Percentiles rank a stretch among this genome's conserved stretches.
phyloP scores from a whole-genome alignment of 1,140 invertebrate genomes.

The Trachymyrmex cornetzi region DNA sequence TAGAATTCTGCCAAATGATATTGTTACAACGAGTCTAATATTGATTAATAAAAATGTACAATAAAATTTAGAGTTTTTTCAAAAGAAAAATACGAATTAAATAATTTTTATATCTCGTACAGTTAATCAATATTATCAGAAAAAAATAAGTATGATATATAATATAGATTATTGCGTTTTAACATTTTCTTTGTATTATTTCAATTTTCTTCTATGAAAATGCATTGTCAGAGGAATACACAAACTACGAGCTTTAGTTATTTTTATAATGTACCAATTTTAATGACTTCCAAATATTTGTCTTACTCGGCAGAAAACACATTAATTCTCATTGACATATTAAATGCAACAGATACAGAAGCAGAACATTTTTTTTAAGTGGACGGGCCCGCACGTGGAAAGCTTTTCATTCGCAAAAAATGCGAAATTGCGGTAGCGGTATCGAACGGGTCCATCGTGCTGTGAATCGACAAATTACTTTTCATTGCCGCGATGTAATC shows the following conservation, averaged over 20 bases:
- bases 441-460: constrained; percentile 77
- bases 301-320: background rate
- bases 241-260: background rate
- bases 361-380: background rate
- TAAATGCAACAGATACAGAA: background rate
- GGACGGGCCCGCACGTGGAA: background rate
- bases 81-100: background rate
- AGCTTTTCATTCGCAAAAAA: constrained; percentile 74
- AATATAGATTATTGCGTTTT: background rate
- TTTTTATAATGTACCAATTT: background rate
- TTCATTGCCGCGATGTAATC: constrained; percentile 79
- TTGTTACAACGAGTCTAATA: background rate
- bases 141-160: background rate
- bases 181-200: background rate
- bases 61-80: constrained; percentile 1
- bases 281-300: constrained; percentile 12
- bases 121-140: background rate
- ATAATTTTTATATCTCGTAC: background rate
- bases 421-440: constrained; percentile 72
- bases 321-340: background rate
- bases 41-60: background rate
- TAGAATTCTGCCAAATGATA: background rate
- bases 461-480: constrained; percentile 79
- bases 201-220: background rate
- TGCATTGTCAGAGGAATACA: background rate